phyloP scores from a whole-genome alignment of 2,797 vertebrate genomes.

The Acrocephalus scirpaceus region DNA sequence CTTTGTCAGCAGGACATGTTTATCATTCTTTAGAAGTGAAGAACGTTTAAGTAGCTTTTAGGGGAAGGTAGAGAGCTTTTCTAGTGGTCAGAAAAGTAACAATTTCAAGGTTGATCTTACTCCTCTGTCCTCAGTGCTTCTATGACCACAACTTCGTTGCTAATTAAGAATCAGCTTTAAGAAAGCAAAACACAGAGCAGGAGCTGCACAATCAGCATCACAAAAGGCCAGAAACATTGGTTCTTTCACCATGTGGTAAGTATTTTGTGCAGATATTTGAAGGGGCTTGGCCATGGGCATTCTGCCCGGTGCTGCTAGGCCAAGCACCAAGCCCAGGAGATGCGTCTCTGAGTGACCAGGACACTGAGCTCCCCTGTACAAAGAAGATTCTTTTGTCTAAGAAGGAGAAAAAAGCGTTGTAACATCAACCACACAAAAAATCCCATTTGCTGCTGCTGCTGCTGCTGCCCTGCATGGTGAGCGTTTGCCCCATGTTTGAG shows the following conservation, averaged over 20 bases:
- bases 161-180: background rate
- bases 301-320: background rate
- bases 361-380: background rate
- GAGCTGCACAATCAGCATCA: background rate
- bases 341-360: background rate
- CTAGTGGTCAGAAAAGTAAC: background rate
- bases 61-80: background rate
- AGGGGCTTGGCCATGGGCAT: background rate
- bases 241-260: background rate
- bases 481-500: accelerated
- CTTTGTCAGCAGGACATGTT: background rate
- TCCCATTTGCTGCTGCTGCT: background rate
- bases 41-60: background rate
- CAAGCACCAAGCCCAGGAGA: background rate
- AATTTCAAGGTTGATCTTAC: background rate
- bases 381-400: background rate
- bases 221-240: background rate
- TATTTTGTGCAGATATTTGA: background rate
- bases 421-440: background rate
- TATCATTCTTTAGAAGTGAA: background rate
- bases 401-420: background rate
- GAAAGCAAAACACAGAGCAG: background rate
- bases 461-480: accelerated
- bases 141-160: background rate
- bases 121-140: background rate